These are phyloP conservation scores for Eilema depressum DNA, from an alignment of 2,888 invertebrate species.

Conservation along the genomic window DNA sequence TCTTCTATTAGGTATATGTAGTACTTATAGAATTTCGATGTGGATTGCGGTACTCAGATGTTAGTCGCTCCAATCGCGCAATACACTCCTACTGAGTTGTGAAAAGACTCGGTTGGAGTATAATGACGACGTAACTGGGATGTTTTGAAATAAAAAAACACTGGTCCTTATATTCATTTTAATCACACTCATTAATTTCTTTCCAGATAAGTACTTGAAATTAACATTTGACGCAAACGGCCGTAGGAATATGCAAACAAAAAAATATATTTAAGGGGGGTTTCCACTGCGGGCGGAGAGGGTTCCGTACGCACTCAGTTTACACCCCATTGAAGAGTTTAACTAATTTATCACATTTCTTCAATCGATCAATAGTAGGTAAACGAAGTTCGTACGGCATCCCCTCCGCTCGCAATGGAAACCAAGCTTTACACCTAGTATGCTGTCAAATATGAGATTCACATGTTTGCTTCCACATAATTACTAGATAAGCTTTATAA, in stretches of 20 bases:
- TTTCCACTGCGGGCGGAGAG: too few relatives aligned
- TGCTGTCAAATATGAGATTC: not conserved
- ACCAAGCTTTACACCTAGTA: not conserved
- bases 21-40: too few relatives aligned
- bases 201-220: conserved; percentile 40
- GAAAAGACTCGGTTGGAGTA: not conserved
- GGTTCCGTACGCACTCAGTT: too few relatives aligned
- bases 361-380: too few relatives aligned
- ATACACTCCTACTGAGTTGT: not conserved
- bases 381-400: too few relatives aligned
- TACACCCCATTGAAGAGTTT: too few relatives aligned
- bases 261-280: not conserved
- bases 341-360: too few relatives aligned
- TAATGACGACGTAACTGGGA: conserved; percentile 33
- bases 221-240: conserved; percentile 29
- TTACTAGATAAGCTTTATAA: conserved; percentile 23
- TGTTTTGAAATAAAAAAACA: conserved; percentile 63
- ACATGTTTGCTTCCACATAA: conserved; percentile 14
- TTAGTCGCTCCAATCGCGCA: not conserved
- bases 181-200: conserved; percentile 52
- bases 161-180: conserved; percentile 38
- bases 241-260: conserved; percentile 18
- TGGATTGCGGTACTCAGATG: not conserved
- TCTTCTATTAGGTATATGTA: too few relatives aligned
- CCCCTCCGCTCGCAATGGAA: too few relatives aligned